Conservation (phyloP, 2,797 vertebrate genomes). For the Naso thynnoides region DNA sequence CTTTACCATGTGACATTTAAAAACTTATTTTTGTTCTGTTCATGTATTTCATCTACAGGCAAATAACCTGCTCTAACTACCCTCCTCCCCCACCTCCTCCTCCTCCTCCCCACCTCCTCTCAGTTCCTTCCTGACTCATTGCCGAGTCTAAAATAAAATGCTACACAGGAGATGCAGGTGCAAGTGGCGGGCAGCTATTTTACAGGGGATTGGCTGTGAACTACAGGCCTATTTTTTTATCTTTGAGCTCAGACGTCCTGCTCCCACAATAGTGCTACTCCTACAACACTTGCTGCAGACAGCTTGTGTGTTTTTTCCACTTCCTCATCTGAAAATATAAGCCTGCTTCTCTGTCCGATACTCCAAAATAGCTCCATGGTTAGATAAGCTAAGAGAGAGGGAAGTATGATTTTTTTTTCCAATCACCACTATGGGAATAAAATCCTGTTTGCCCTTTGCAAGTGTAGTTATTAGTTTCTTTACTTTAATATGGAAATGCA, state of each 20-base stretch:
- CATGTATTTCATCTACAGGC: constrained; percentile 51
- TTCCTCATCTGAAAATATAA: constrained; percentile 51
- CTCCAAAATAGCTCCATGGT: constrained; percentile 53
- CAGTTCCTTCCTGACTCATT: constrained; percentile 71
- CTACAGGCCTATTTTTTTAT: constrained; percentile 38
- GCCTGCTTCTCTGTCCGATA: constrained; percentile 30
- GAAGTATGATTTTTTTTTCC: constrained; percentile 8
- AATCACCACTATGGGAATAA: constrained; percentile 1
- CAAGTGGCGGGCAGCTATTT: constrained; percentile 54
- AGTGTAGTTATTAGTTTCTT: not conserved
- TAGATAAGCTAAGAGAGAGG: constrained; percentile 41
- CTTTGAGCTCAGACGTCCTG: constrained; percentile 56
- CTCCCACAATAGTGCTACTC: constrained; percentile 58
- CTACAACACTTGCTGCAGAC: constrained; percentile 65
- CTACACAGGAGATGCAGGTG: constrained; percentile 64
- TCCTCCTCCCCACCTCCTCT: constrained; percentile 55
- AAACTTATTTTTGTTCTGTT: too few species aligned
- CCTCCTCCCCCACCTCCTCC: constrained; percentile 38
- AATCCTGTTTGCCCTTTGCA: not conserved
- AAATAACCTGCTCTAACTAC: constrained; percentile 44
- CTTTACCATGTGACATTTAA: constrained; percentile 20
- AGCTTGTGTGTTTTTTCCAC: constrained; percentile 40
- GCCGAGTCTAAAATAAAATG: constrained; percentile 72
- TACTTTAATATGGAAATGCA: not conserved
- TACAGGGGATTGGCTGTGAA: constrained; percentile 48